A percentile compares a stretch with the other conserved stretches of the same genome.
Evolutionary conservation across 2,113 vertebrate species (phyloP).

Genomic region (Eleginops maclovinus): DNA sequence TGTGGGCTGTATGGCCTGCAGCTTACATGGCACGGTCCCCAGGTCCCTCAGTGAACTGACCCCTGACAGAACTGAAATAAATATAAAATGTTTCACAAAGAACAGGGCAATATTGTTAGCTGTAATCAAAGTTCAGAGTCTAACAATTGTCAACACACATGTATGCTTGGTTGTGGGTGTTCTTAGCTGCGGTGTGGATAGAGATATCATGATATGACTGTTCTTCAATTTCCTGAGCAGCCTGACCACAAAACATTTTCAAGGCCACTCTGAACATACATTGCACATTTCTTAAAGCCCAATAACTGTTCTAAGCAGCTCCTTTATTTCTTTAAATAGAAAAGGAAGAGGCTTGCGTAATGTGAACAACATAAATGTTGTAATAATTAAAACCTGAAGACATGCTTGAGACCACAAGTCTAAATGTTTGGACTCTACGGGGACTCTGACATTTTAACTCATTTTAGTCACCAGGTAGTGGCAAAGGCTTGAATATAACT

Average conservation of each 20-base stretch:
- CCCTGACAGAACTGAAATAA: slow-evolving; percentile 15
- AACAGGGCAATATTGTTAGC: neutral
- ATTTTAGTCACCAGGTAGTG: slow-evolving; percentile 12
- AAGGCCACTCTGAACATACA: slow-evolving; percentile 1
- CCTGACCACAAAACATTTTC: slow-evolving; percentile 22
- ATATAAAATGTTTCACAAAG: neutral
- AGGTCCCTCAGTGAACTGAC: neutral
- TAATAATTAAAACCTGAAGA: neutral
- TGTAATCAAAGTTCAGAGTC: neutral
- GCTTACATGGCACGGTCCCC: neutral
- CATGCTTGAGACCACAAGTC: neutral
- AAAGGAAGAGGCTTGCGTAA: neutral
- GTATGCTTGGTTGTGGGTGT: neutral
- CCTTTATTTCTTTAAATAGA: neutral
- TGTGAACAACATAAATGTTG: neutral
- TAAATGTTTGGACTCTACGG: neutral
- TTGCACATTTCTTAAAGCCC: slow-evolving; percentile 4
- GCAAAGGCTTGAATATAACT: slow-evolving; percentile 9
- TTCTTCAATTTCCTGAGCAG: slow-evolving; percentile 19
- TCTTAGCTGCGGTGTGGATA: slow-evolving; percentile 34
- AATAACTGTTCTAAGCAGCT: neutral
- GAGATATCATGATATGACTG: slow-evolving; percentile 13
- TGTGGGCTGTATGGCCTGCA: neutral
- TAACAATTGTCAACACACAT: neutral
- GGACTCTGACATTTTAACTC: neutral